Percentiles rank a stretch among this genome's conserved stretches.
Evolutionary conservation across 2,113 vertebrate species (phyloP).

Genomic region (Anoura caudifer): DNA sequence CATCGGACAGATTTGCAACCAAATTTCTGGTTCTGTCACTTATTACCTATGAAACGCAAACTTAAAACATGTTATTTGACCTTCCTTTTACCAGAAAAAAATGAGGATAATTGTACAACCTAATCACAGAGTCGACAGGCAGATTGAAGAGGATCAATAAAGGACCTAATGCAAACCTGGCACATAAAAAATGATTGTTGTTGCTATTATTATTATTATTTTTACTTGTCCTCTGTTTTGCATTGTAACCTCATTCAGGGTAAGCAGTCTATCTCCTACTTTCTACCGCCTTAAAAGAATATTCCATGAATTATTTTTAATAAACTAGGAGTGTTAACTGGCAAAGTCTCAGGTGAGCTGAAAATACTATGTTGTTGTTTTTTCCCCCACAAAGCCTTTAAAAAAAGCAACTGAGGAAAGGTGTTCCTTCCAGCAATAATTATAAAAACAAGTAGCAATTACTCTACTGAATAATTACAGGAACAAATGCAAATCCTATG

Average conservation of each 20-base stretch:
- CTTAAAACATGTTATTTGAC: neutral
- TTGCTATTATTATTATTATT: neutral
- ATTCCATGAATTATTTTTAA: conserved; percentile 2
- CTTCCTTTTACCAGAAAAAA: neutral
- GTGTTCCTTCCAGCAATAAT: conserved; percentile 53
- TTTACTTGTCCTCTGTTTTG: neutral
- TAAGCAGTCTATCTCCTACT: neutral
- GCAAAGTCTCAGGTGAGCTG: neutral
- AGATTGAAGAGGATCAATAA: neutral
- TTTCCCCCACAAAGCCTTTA: conserved; percentile 6
- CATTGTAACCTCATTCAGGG: neutral
- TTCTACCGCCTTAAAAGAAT: neutral
- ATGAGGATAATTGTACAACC: neutral
- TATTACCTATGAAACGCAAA: neutral
- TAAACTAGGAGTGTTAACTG: neutral
- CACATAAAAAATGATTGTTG: neutral
- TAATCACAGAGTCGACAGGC: neutral
- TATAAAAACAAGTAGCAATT: conserved; percentile 63
- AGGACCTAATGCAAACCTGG: neutral
- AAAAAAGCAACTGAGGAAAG: conserved; percentile 53
- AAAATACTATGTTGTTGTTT: neutral
- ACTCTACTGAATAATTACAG: conserved; percentile 58
- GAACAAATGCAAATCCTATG: conserved; percentile 17
- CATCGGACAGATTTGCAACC: neutral
- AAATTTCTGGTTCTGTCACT: neutral